Base-by-base conservation (phyloP, 2,888 invertebrate species). In the Mythimna impura region DNA sequence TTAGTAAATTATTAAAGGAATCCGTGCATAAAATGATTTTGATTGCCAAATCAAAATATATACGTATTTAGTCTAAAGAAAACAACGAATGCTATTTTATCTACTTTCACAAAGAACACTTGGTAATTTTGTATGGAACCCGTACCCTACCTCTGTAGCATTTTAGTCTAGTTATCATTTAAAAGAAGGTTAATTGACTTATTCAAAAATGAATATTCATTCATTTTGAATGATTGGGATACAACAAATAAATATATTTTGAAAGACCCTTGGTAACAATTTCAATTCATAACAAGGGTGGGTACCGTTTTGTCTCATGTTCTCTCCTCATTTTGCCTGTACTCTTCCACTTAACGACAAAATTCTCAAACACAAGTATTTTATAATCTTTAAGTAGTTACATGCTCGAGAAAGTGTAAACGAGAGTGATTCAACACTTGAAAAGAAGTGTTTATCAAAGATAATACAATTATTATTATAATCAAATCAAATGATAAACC, bases 381-480 rank as follows among this genome's bases (percentile, higher is more conserved):
- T 60, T 50, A 57, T 30, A 58, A 57, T 72, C 65, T 43, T 12
- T 9, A 9, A 60, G 14, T 17, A n/a, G n/a, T n/a, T n/a, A 10
- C 9, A 65, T 36, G 57, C 73, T 79, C 14, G 8, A 10, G 40
- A n/a, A 65, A 25, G 6, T 71, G 6, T 9, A 52, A 52, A 14
- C 22, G 20, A n/a, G 14, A 17, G 47, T 66, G 50, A 66, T 62
- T 76, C 17, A 66, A 52, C 20, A 58, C 62, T 77, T 2, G 0
- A 34, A 80, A 58, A 1, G 55, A 61, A 65, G 64, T 73, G 43
- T 72, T 72, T 79, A 57, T 63, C 34, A 57, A 57, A 43, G 34
- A 79, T 62, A 57, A 58, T 34, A 30, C n/a, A 40, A n/a, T 40
- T 36, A 71, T 30, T 22, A 17, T 22, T 30, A 12, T 55, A 65